Base-by-base conservation (phyloP, 2,797 vertebrate species). In the Odontamblyopus rebecca region DNA sequence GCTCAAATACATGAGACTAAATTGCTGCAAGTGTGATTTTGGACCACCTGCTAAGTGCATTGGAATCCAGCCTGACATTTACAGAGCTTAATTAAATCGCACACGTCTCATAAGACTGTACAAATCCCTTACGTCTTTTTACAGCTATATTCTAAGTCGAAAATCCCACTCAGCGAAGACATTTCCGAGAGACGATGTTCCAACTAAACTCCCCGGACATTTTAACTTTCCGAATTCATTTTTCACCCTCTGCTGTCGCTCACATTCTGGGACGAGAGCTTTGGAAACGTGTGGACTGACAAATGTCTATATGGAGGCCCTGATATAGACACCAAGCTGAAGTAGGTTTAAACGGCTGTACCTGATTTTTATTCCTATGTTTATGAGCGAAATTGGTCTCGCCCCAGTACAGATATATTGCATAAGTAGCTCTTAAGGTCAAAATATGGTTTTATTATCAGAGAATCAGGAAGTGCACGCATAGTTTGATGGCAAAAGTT, bases 191-290 rank as follows among this genome's bases (percentile, higher is more conserved):
- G 75, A 85, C 75, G 76, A 89, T 79, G 78, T 86, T 77, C 82
- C 27, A 88, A 87, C 86, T 70, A 77, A 90, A 86, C 80, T 89
- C 82, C 77, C 77, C 59, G 75, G 84, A 85, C 79, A 74, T 86
- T 86, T 78, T 80, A 73, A 78, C 80, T 78, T 73, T 54, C 32
- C 72, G 68, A 87, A 89, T 92, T 81, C 83, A 91, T 91, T 87
- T 91, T 92, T 89, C 26, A 91, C 89, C 75, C 77, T 67, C 70
- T 83, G 75, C 86, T 83, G 84, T 87, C 81, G 85, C 78, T 57
- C 51, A 70, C 84, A 73, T 74, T 70, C 75, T 78, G 86, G 86
- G 9, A 27, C 44, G 12, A 48, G 13, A 1, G 44, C 13, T 59
- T 27, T 27, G 27, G 3, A 88, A 91, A 90, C 89, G 90, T 88